Evolutionary conservation across 2,797 vertebrate genomes (phyloP).

Genomic region (Pteronotus mesoamericanus): DNA sequence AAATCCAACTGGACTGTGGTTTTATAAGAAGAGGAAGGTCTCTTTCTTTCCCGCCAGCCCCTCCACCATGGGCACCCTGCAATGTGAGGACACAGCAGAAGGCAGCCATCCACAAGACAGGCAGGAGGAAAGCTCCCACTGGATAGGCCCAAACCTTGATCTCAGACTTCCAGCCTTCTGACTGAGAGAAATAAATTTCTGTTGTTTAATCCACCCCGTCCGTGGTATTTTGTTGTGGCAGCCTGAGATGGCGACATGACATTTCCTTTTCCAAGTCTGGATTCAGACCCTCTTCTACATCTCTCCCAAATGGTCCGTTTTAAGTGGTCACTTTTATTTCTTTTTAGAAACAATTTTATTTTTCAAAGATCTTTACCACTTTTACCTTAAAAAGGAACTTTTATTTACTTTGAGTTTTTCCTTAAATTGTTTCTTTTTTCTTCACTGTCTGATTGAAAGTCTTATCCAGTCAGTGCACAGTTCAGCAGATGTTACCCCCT

Average conservation of each 20-base stretch:
- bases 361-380: neutral
- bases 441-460: neutral
- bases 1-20: neutral
- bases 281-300: neutral
- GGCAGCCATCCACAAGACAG: neutral
- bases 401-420: neutral
- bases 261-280: neutral
- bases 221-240: neutral
- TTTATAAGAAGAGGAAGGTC: neutral
- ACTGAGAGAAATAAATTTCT: neutral
- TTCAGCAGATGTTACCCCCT: neutral
- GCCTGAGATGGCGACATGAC: neutral
- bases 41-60: neutral
- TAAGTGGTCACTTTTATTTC: neutral
- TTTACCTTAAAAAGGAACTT: neutral
- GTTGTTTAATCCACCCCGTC: neutral
- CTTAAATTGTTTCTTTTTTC: neutral
- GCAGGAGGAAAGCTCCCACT: neutral
- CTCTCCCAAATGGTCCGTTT: neutral
- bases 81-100: neutral
- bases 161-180: neutral
- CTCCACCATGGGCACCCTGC: fast-evolving
- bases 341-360: neutral
- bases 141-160: neutral
- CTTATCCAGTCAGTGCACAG: neutral